phyloP scores from a whole-genome alignment of 2,797 vertebrate species.

The Sorex maritimensis region DNA sequence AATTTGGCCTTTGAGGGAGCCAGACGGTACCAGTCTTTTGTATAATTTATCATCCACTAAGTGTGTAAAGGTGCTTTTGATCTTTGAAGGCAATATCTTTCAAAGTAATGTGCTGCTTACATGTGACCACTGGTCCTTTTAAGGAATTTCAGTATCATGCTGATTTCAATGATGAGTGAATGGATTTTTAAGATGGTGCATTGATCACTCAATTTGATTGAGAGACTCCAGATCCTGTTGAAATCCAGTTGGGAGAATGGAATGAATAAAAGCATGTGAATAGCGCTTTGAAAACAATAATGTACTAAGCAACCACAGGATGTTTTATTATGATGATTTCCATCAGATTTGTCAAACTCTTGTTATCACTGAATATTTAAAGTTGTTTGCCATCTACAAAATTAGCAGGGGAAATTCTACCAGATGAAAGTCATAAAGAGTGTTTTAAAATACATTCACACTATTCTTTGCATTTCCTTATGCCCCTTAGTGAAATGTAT shows the following conservation, averaged over 20 bases:
- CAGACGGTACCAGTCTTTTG: constrained; percentile 74
- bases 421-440: constrained; percentile 9
- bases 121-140: constrained; percentile 48
- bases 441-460: constrained; percentile 13
- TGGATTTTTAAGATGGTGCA: constrained; percentile 61
- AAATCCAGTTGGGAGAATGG: constrained; percentile 57
- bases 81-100: constrained; percentile 80
- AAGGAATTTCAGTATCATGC: constrained; percentile 38
- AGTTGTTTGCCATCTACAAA: constrained; percentile 11
- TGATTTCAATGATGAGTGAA: constrained; percentile 57
- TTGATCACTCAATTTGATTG: constrained; percentile 40
- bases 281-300: constrained; percentile 58
- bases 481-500: constrained; percentile 17
- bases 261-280: constrained; percentile 26
- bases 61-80: constrained; percentile 80
- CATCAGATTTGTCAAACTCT: constrained; percentile 14
- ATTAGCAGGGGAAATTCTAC: background rate
- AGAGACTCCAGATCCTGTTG: background rate
- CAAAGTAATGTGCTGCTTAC: constrained; percentile 66
- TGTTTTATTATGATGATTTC: constrained; percentile 50
- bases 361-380: constrained; percentile 41
- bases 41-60: constrained; percentile 81
- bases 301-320: background rate
- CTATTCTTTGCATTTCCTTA: constrained; percentile 37
- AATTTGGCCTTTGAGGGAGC: constrained; percentile 79